These are phyloP conservation scores for Etheostoma cragini DNA, from an alignment of 2,113 vertebrate species.

Conservation along the genomic window DNA sequence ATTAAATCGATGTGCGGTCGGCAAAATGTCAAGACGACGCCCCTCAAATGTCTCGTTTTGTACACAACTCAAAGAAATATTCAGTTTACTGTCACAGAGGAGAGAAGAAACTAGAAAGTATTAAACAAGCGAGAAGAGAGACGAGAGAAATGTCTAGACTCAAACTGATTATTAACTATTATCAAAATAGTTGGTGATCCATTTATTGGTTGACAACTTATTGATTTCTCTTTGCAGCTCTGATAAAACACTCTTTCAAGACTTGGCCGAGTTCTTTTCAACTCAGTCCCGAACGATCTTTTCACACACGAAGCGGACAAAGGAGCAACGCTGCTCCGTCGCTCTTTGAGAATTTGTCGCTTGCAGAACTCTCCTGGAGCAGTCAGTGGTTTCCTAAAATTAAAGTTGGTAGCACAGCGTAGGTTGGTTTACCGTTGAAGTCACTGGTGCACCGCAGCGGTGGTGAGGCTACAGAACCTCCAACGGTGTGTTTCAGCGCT, in stretches of 20 bases:
- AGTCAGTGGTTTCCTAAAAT: not conserved
- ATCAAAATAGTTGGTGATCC: too few species aligned
- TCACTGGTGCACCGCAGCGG: slow-evolving; percentile 18
- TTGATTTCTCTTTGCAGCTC: too few species aligned
- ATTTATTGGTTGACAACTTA: too few species aligned
- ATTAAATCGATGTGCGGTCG: too few species aligned
- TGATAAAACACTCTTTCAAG: not conserved
- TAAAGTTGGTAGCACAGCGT: not conserved
- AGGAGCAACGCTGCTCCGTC: not conserved
- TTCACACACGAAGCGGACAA: not conserved
- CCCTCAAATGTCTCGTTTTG: too few species aligned
- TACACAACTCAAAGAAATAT: too few species aligned
- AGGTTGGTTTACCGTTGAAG: slow-evolving; percentile 33
- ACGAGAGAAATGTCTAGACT: too few species aligned
- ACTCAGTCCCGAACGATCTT: slow-evolving; percentile 15
- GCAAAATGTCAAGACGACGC: too few species aligned
- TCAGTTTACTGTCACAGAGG: too few species aligned
- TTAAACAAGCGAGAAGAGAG: too few species aligned
- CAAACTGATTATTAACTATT: too few species aligned
- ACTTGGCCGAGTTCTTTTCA: not conserved
- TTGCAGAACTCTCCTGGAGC: not conserved
- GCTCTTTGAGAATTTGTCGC: slow-evolving; percentile 1
- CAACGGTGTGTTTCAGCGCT: slow-evolving; percentile 19
- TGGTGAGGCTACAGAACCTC: not conserved
- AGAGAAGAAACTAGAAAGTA: too few species aligned